A percentile compares a stretch with the other conserved stretches of the same genome.
phyloP scores from a whole-genome alignment of 2,888 invertebrate genomes.

The Nipponacmea schrenckii region DNA sequence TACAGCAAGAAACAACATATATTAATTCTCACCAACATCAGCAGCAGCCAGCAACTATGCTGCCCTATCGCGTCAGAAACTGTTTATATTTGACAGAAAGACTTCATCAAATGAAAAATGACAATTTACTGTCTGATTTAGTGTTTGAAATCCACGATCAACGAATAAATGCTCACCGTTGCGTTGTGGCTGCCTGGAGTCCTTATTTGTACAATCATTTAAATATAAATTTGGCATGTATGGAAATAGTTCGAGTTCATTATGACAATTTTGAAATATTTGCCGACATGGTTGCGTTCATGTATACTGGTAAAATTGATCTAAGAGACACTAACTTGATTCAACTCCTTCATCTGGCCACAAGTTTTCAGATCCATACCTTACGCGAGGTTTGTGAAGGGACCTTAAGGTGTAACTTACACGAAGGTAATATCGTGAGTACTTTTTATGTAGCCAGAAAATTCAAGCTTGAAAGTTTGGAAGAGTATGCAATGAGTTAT shows the following conservation, averaged over 20 bases:
- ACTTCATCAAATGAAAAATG: constrained; percentile 66
- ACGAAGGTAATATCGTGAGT: constrained; percentile 74
- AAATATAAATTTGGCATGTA: constrained; percentile 53
- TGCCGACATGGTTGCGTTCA: constrained; percentile 73
- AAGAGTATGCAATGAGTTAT: constrained; percentile 73
- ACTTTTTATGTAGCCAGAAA: constrained; percentile 74
- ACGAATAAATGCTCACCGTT: constrained; percentile 74
- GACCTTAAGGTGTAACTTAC: constrained; percentile 74
- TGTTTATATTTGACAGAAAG: constrained; percentile 29
- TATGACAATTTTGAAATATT: constrained; percentile 73
- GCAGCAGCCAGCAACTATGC: constrained; percentile 17
- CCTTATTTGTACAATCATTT: constrained; percentile 76
- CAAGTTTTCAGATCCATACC: constrained; percentile 73
- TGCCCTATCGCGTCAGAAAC: background rate
- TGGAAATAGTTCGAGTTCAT: constrained; percentile 30
- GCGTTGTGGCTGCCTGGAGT: constrained; percentile 75
- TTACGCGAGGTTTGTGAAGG: constrained; percentile 76
- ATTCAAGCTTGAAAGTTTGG: constrained; percentile 73
- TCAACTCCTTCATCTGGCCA: constrained; percentile 74
- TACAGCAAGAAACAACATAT: background rate
- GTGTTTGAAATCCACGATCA: constrained; percentile 73
- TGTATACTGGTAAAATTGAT: constrained; percentile 76
- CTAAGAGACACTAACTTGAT: constrained; percentile 74
- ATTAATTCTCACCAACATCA: constrained; percentile 13
- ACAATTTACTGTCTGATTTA: constrained; percentile 74